Evolutionary conservation across 2,888 invertebrate genomes (phyloP).

Genomic region (Eumacrocentrus americanus): DNA sequence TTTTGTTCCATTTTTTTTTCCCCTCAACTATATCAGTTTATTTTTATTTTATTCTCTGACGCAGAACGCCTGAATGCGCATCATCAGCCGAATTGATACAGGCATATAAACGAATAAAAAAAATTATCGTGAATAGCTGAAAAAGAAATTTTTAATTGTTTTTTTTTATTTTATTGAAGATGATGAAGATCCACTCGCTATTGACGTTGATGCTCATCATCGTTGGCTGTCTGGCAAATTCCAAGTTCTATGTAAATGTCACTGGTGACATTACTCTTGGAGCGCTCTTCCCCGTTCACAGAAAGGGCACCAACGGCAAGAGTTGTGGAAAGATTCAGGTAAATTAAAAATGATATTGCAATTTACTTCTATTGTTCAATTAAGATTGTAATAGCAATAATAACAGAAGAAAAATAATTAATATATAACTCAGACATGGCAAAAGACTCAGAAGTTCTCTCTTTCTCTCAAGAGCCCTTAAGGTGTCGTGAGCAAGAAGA

Average conservation of each 20-base stretch:
- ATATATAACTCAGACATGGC: too few species aligned
- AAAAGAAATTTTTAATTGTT: neutral
- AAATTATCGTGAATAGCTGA: neutral
- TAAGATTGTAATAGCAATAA: too few species aligned
- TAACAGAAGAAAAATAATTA: too few species aligned
- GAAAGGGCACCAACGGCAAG: conserved; percentile 49
- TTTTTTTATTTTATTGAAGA: conserved; percentile 15
- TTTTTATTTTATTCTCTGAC: neutral
- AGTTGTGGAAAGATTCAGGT: conserved; percentile 56
- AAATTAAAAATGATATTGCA: too few species aligned
- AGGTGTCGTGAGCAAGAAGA: neutral
- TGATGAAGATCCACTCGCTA: conserved; percentile 31
- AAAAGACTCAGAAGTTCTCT: too few species aligned
- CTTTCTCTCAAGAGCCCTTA: neutral
- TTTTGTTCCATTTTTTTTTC: neutral
- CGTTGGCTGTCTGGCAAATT: conserved; percentile 31
- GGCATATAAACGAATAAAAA: neutral
- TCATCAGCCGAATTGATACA: neutral
- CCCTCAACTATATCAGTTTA: neutral
- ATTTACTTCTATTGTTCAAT: too few species aligned
- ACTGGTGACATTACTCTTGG: conserved; percentile 63
- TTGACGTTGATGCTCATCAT: conserved; percentile 32
- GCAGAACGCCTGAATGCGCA: neutral
- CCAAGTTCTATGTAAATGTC: conserved; percentile 44
- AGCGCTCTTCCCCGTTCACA: conserved; percentile 64